A percentile compares a stretch with the other conserved stretches of the same genome.
Evolutionary conservation across 53 echinoderm and acorn worm species (phyloP).

Genomic region (Glandiceps talaboti): DNA sequence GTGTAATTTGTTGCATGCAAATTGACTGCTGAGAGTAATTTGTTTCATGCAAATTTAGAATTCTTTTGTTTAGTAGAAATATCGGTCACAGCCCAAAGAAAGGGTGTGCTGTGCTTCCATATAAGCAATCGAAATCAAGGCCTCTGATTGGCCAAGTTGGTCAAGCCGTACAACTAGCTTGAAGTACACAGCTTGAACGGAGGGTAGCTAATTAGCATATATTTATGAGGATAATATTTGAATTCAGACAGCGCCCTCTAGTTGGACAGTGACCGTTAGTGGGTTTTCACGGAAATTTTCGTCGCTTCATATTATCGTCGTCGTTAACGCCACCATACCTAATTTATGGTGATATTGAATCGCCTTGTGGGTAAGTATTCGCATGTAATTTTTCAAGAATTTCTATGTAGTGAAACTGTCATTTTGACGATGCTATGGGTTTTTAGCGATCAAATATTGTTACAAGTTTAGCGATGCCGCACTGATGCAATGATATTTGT

Average conservation of each 20-base stretch:
- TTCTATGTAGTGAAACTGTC: neutral
- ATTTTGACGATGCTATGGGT: neutral
- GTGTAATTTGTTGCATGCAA: no score
- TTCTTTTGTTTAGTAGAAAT: no score
- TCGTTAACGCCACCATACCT: neutral
- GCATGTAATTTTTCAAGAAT: neutral
- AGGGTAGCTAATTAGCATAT: neutral
- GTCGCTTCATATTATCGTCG: neutral
- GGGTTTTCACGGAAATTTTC: neutral
- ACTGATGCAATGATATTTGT: neutral
- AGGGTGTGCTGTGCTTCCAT: no score
- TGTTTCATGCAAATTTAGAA: no score
- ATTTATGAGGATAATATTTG: neutral
- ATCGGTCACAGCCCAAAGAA: no score
- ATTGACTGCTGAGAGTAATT: no score
- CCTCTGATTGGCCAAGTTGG: no score
- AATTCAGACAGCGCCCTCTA: constrained; percentile 1
- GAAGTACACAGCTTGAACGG: neutral
- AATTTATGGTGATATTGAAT: neutral
- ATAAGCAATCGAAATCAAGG: no score
- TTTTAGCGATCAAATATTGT: neutral
- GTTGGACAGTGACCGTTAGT: neutral
- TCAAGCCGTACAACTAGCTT: no score
- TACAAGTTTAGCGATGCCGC: neutral
- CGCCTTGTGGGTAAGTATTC: neutral